Evolutionary conservation across 2,113 vertebrate genomes (phyloP).

Genomic region (Craseonycteris thonglongyai): DNA sequence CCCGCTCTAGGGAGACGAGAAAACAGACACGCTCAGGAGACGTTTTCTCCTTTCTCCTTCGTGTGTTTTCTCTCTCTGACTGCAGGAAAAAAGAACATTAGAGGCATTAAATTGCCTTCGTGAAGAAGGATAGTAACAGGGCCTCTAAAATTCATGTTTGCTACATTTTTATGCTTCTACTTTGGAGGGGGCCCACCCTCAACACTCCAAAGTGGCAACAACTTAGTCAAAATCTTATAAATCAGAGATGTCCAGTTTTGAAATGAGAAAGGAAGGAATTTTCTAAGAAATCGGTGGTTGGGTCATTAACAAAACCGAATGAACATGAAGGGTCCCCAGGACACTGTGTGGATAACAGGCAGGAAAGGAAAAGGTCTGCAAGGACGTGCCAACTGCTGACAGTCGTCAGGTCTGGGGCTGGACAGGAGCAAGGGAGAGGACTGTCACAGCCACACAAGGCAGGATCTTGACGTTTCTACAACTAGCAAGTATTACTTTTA

Average conservation of each 20-base stretch:
- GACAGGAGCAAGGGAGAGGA: not conserved
- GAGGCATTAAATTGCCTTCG: not conserved
- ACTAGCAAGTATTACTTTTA: not conserved
- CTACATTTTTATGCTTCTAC: not conserved
- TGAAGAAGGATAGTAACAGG: not conserved
- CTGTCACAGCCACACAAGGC: fast-evolving
- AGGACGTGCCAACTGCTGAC: not conserved
- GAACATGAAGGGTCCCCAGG: not conserved
- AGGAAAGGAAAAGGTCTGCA: not conserved
- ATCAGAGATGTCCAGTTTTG: not conserved
- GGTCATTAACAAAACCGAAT: not conserved
- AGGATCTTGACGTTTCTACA: not conserved
- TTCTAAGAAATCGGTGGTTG: not conserved
- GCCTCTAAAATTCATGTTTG: not conserved
- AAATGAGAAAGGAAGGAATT: not conserved
- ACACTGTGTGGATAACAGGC: not conserved
- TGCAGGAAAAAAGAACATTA: not conserved
- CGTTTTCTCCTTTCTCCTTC: not conserved
- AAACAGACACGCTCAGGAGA: not conserved
- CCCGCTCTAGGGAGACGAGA: not conserved
- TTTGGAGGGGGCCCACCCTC: not conserved
- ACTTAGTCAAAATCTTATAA: not conserved
- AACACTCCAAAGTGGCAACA: not conserved
- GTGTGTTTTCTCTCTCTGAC: not conserved
- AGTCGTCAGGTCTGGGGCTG: not conserved